These are phyloP conservation scores for Protobothrops flavoviridis DNA, from an alignment of 2,113 vertebrate species.

Conservation along the genomic window DNA sequence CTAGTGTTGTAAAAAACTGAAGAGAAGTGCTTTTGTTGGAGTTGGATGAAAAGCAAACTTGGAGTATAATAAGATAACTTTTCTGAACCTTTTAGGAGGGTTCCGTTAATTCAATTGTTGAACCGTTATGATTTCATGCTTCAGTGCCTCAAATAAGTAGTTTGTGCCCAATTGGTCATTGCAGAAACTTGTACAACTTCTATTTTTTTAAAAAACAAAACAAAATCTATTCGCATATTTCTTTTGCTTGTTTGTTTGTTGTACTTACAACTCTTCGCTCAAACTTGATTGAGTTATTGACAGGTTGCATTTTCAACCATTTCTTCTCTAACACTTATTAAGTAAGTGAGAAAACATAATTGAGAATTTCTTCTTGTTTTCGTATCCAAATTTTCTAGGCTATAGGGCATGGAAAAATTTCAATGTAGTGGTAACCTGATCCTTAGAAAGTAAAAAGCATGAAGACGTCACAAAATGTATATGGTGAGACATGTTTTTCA, in stretches of 20 bases:
- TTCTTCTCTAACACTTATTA: slow-evolving; percentile 14
- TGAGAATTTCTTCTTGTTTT: slow-evolving; percentile 20
- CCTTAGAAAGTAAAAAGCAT: slow-evolving; percentile 13
- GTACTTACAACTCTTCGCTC: slow-evolving; percentile 5
- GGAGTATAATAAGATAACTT: neutral
- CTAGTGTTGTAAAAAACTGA: neutral
- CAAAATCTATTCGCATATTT: neutral
- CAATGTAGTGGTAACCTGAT: neutral
- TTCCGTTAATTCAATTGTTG: neutral
- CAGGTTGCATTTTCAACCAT: neutral
- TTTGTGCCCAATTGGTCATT: neutral
- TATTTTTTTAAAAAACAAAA: neutral
- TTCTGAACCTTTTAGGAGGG: neutral
- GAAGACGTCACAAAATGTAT: neutral
- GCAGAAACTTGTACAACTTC: neutral
- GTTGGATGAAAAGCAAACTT: neutral
- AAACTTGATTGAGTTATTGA: slow-evolving; percentile 9
- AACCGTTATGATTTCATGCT: neutral
- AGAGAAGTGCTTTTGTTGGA: neutral
- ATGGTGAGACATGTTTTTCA: neutral
- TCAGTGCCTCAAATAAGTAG: neutral
- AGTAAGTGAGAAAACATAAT: slow-evolving; percentile 15
- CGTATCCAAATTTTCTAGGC: slow-evolving; percentile 15
- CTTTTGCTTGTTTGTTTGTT: neutral
- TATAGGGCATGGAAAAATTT: neutral